Base-by-base conservation (phyloP, 2,113 vertebrate genomes). In the Hippocampus comes region DNA sequence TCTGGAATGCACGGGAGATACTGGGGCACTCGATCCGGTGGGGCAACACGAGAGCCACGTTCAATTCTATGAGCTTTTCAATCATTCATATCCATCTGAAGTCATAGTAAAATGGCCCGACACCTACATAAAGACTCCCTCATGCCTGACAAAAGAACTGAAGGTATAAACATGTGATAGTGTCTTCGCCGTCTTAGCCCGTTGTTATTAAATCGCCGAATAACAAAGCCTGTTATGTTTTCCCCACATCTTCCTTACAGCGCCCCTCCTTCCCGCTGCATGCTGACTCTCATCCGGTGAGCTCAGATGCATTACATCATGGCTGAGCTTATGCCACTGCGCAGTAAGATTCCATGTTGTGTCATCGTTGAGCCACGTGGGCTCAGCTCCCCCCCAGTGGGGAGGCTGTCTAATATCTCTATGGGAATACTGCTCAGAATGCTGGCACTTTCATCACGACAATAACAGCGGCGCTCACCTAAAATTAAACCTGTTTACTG, bases 241-340 rank as follows among this genome's bases (percentile, higher is more conserved):
- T 75, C 63, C 66, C 77, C 64, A 55, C 72, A 49, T 79, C 59
- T 68, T 68, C 64, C 64, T 38, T 70, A 72, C 23, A 57, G 25
- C 53, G 9, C 53, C 68, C n/a, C 68, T n/a, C 68, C 51, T 21
- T 7, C 49, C 10, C 63, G 23, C 49, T 21, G n/a, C 53, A 57
- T 63, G 20, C 61, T 70, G 71, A 67, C 64, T 73, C 81, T 75
- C 76, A 61, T 70, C 81, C 76, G 66, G 81, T 75, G 78, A 84
- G 85, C 82, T 82, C 73, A 81, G 69, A 72, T 67, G 86, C 89
- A 90, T 91, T 90, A 89, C 89, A 86, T 91, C 90, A 91, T 68
- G 69, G 77, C 82, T 83, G 53, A 78, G 86, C 83, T 71, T 56
- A 59, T 21, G 83, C 87, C 41, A 63, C 89, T 73, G 87, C 85